Evolutionary conservation across 2,888 invertebrate genomes (phyloP), one percentile per base, ranked within the genome.

Genomic region (Mystacides longicornis): DNA sequence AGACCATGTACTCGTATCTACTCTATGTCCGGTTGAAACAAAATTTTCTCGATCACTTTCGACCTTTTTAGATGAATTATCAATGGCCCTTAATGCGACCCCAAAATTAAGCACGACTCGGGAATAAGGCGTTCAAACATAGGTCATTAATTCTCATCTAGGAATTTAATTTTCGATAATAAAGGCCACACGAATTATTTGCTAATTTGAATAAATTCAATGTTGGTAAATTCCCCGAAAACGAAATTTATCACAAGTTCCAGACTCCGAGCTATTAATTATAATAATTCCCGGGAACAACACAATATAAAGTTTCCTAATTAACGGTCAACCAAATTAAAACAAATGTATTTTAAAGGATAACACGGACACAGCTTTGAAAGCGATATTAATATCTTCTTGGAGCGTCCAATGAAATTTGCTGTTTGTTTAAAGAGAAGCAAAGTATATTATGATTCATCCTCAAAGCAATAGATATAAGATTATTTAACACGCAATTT

Each of bases 141-240:
- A 37, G 37, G 53, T 53, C 48, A 37, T 48, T 48, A 42, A 53
- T 53, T 53, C 48, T 48, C 53, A 53, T 53, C 31, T 49, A 31
- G 9, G 20, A 49, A 49, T 49, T 49, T 49, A 9, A 33, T 49
- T 49, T 47, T 53, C 48, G 53, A 48, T 53, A 48, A 37, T 22
- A 18, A 20, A 21, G 20, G 33, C 33, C 23, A 16, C 48, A 48
- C 48, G 23, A 48, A 48, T 22, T 23, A 48, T 48, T 23, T 48
- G 48, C 46, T 21, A 23, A 48, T 48, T 48, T 48, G 23, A 48
- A 48, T 48, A 48, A 48, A 20, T 20, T 48, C 23, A 9, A 16
- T 48, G 23, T 21, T 23, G 48, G 48, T 48, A 20, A 48, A 48
- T 48, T 48, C 16, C 23, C 23, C 23, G 14, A 23, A 48, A 48